phyloP scores from a whole-genome alignment of 2,797 vertebrate species.

The Sebastes nivosus region DNA sequence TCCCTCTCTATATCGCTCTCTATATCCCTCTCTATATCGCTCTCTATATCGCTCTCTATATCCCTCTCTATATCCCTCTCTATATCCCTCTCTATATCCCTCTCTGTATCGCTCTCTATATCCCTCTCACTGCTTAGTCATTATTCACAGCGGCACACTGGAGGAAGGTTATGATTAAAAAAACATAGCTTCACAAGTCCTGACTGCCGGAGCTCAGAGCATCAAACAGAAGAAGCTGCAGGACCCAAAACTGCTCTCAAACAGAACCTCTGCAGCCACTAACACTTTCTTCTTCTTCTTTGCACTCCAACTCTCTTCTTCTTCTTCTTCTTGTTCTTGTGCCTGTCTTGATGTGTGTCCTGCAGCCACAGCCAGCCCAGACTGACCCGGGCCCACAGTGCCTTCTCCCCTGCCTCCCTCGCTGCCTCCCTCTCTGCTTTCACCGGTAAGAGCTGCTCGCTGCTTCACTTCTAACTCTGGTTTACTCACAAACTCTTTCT shows the following conservation, averaged over 20 bases:
- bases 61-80: slow-evolving; percentile 15
- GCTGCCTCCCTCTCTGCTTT: slow-evolving; percentile 94
- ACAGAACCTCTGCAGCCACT: slow-evolving; percentile 24
- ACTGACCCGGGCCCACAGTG: slow-evolving; percentile 97
- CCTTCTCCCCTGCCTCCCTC: slow-evolving; percentile 95
- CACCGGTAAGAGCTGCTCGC: slow-evolving; percentile 87
- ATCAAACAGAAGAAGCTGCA: slow-evolving; percentile 34
- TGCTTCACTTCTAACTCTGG: background rate
- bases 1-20: no score
- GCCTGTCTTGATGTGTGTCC: slow-evolving; percentile 7
- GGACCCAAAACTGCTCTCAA: background rate
- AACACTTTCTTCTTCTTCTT: slow-evolving; percentile 11
- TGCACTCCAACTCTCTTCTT: background rate
- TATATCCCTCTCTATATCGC: no score
- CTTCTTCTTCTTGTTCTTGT: slow-evolving; percentile 3
- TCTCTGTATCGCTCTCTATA: background rate
- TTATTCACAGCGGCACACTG: slow-evolving; percentile 34
- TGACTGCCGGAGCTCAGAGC: slow-evolving; percentile 28
- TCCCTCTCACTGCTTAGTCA: slow-evolving; percentile 31
- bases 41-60: background rate
- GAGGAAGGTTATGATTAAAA: slow-evolving; percentile 41
- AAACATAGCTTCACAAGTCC: slow-evolving; percentile 43
- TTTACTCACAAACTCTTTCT: background rate
- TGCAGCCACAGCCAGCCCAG: slow-evolving; percentile 85
- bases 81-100: background rate